These are phyloP conservation scores for Cryptocephalus moraei DNA, from an alignment of 2,888 invertebrate species.

Conservation along the genomic window DNA sequence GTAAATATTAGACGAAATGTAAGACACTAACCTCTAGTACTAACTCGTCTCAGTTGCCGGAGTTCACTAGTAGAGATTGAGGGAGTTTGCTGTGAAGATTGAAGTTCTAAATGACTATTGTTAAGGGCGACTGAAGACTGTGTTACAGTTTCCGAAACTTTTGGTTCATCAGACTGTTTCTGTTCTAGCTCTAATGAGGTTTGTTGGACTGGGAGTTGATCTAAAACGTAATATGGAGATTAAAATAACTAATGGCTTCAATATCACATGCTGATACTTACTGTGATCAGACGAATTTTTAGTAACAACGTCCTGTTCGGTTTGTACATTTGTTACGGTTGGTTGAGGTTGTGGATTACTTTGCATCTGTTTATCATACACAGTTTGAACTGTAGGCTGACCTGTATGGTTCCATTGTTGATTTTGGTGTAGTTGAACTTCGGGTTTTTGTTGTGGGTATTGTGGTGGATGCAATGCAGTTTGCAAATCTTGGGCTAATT, in stretches of 20 bases:
- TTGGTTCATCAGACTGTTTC: not conserved
- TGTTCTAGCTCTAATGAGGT: too few relatives aligned
- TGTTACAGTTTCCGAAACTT: not conserved
- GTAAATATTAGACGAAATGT: too few relatives aligned
- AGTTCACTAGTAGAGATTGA: conserved; percentile 36
- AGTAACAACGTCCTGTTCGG: not conserved
- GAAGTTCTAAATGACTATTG: not conserved
- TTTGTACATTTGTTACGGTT: conserved; percentile 1
- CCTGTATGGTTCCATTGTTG: conserved; percentile 27
- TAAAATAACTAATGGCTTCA: too few relatives aligned
- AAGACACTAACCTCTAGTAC: conserved; percentile 19
- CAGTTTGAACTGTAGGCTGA: conserved; percentile 15
- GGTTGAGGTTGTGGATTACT: conserved; percentile 1
- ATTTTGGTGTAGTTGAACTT: conserved; percentile 5
- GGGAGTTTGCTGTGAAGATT: conserved; percentile 40
- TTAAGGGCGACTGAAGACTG: not conserved
- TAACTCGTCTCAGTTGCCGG: conserved; percentile 24
- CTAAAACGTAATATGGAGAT: too few relatives aligned
- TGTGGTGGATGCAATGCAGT: conserved; percentile 9
- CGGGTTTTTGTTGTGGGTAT: conserved; percentile 8
- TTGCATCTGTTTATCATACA: not conserved
- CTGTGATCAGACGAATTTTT: not conserved
- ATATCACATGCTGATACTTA: too few relatives aligned
- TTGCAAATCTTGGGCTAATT: conserved; percentile 12
- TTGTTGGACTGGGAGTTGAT: too few relatives aligned